Conservation (phyloP, 2,113 vertebrate genomes). For the Anolis carolinensis region DNA sequence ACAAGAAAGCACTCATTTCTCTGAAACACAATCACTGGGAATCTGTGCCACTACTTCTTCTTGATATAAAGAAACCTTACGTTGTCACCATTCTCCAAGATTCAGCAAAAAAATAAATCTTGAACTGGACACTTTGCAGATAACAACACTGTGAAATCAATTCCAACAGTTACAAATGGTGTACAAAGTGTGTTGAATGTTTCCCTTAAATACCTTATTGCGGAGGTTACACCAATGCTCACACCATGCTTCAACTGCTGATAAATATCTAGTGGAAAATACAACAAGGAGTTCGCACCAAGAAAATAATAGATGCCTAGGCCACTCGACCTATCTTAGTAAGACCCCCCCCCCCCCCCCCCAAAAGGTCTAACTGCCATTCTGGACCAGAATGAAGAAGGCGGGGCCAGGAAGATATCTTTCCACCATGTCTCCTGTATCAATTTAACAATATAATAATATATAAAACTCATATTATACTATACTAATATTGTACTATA, state of each 20-base stretch:
- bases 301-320: background rate
- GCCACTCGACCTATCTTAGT: background rate
- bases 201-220: background rate
- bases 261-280: background rate
- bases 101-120: background rate
- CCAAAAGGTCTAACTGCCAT: too few relatives aligned
- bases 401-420: too few relatives aligned
- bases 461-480: too few relatives aligned
- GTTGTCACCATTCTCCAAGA: background rate
- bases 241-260: background rate
- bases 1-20: background rate
- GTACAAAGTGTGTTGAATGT: background rate
- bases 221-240: background rate
- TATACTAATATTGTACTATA: too few relatives aligned
- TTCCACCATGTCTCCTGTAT: too few relatives aligned
- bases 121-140: background rate
- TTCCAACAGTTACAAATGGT: background rate
- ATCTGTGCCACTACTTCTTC: background rate
- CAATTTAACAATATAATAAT: too few relatives aligned
- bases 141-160: background rate
- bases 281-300: background rate
- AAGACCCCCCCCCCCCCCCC: too few relatives aligned
- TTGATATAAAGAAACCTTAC: background rate
- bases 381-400: too few relatives aligned
- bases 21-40: background rate